Percentiles rank a stretch among this genome's conserved stretches.
Conservation (phyloP, 2,113 vertebrate genomes). For the Lipophrys pholis region DNA sequence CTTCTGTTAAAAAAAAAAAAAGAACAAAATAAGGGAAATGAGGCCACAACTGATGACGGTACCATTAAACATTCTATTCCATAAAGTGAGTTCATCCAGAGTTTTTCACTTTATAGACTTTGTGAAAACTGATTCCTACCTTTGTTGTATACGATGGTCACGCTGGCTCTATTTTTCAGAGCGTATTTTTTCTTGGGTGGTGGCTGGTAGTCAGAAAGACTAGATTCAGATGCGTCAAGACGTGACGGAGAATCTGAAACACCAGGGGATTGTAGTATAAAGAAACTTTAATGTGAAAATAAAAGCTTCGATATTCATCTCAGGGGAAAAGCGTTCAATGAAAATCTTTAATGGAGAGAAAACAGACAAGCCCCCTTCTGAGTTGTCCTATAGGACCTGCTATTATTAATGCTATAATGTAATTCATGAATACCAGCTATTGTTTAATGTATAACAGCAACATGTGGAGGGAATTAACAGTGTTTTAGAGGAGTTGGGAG, state of each 20-base stretch:
- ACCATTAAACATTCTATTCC: neutral
- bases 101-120: neutral
- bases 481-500: too few relatives aligned
- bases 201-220: conserved; percentile 76
- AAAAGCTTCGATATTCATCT: too few relatives aligned
- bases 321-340: too few relatives aligned
- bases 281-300: neutral
- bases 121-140: conserved; percentile 47
- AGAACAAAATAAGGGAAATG: neutral
- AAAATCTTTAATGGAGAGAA: too few relatives aligned
- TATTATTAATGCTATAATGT: too few relatives aligned
- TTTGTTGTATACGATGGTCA: conserved; percentile 46
- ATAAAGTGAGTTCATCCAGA: neutral
- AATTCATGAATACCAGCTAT: too few relatives aligned
- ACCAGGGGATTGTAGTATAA: neutral
- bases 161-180: conserved; percentile 51
- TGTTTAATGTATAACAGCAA: too few relatives aligned
- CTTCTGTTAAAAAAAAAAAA: conserved; percentile 76
- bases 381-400: too few relatives aligned
- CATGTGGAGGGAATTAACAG: too few relatives aligned
- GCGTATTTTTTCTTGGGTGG: conserved; percentile 81
- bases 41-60: neutral
- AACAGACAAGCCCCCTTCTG: too few relatives aligned
- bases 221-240: conserved; percentile 44
- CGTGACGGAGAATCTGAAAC: conserved; percentile 19